phyloP scores from a whole-genome alignment of 64 coral and sea anemone species.

The Cladopsammia gracilis region DNA sequence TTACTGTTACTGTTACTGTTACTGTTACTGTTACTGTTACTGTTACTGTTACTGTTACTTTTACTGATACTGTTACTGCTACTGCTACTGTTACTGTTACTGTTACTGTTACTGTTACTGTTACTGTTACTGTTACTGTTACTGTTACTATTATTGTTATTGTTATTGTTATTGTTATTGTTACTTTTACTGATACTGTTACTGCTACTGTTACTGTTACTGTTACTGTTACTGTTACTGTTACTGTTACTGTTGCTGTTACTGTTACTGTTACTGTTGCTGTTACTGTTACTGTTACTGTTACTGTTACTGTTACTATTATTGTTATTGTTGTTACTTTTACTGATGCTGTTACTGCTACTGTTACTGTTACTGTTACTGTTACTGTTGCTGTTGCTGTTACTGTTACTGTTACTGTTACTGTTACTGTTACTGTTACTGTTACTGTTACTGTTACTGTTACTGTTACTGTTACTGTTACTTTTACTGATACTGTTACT shows the following conservation, averaged over 20 bases:
- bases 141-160: neutral
- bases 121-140: neutral
- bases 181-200: neutral
- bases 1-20: neutral
- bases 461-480: neutral
- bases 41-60: neutral
- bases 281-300: neutral
- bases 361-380: neutral
- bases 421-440: conserved; percentile 1
- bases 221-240: neutral
- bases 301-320: neutral
- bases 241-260: neutral
- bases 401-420: neutral
- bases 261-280: neutral
- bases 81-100: neutral
- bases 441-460: neutral
- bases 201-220: neutral
- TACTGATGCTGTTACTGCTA: neutral
- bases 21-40: neutral
- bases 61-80: neutral
- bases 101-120: neutral
- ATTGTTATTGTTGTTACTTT: neutral
- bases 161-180: neutral
- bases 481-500: neutral
- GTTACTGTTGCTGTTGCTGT: neutral